A percentile compares a stretch with the other conserved stretches of the same genome.
These are phyloP conservation scores for Halictus ligatus DNA, from an alignment of 2,888 invertebrate species.

Conservation along the genomic window DNA sequence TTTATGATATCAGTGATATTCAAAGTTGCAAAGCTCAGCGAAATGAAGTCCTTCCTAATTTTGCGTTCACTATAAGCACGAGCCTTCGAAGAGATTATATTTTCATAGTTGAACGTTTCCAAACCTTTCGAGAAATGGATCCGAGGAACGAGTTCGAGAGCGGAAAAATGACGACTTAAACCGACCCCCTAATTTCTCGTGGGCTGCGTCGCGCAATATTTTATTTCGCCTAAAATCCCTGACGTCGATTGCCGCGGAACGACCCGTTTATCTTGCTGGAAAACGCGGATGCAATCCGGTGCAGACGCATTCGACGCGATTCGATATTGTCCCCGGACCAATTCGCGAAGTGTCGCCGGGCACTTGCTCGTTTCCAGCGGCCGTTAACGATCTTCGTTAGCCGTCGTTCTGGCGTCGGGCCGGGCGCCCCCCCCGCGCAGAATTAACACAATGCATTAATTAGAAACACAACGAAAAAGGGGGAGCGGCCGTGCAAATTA, in stretches of 20 bases:
- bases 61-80: no score
- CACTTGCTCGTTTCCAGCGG: constrained; percentile 23
- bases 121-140: not conserved
- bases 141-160: not conserved
- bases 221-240: not conserved
- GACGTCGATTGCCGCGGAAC: not conserved
- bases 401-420: constrained; percentile 1
- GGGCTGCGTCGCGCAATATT: not conserved
- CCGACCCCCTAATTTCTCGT: not conserved
- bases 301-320: constrained; percentile 47
- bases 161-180: not conserved
- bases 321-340: constrained; percentile 28
- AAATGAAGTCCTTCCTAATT: no score
- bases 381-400: constrained; percentile 58
- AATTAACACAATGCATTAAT: constrained; percentile 46
- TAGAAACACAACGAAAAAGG: constrained; percentile 36
- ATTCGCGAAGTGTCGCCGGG: constrained; percentile 37
- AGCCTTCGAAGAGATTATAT: no score
- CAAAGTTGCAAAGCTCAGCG: no score
- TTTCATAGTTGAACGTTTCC: not conserved
- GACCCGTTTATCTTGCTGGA: constrained; percentile 29
- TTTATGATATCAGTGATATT: not conserved
- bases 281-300: constrained; percentile 46
- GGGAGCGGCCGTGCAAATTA: constrained; percentile 22
- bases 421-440: not conserved